These are phyloP conservation scores for Troilus luridus DNA, from an alignment of 2,888 invertebrate species.

Conservation along the genomic window DNA sequence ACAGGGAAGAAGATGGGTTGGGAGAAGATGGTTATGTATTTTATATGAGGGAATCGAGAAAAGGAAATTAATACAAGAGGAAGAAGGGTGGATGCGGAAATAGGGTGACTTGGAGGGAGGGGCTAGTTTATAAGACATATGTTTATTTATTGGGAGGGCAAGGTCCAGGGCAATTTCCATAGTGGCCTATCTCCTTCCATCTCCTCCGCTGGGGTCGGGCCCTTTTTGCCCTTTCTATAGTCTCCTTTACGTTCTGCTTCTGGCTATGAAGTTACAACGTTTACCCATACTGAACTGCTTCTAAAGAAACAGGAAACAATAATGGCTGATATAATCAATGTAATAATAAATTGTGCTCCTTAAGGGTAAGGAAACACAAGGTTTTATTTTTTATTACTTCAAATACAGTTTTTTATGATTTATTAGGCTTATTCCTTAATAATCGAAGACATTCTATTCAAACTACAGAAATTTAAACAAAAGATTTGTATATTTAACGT, in stretches of 20 bases:
- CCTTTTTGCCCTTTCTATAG: not conserved
- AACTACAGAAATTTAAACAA: no score
- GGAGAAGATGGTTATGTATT: slow-evolving; percentile 48
- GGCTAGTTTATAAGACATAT: slow-evolving; percentile 57
- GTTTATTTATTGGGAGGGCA: slow-evolving; percentile 56
- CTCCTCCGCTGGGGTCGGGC: not conserved
- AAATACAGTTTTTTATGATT: no score
- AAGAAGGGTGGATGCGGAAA: slow-evolving; percentile 47
- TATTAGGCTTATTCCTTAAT: no score
- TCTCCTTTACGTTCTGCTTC: not conserved
- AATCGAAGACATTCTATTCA: no score
- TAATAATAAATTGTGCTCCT: not conserved
- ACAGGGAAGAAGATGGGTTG: slow-evolving; percentile 27
- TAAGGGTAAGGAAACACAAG: not conserved
- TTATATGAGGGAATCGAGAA: slow-evolving; percentile 55
- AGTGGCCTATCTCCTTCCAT: slow-evolving; percentile 33
- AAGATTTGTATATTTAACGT: no score
- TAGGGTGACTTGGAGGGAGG: slow-evolving; percentile 49
- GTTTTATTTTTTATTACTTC: no score
- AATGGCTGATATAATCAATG: not conserved
- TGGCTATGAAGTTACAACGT: not conserved
- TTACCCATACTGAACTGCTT: not conserved
- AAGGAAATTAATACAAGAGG: slow-evolving; percentile 55
- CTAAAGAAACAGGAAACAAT: not conserved
- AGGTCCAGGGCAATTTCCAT: slow-evolving; percentile 52